Conservation (phyloP, 2,113 vertebrate genomes). For the Dipodomys ordii region DNA sequence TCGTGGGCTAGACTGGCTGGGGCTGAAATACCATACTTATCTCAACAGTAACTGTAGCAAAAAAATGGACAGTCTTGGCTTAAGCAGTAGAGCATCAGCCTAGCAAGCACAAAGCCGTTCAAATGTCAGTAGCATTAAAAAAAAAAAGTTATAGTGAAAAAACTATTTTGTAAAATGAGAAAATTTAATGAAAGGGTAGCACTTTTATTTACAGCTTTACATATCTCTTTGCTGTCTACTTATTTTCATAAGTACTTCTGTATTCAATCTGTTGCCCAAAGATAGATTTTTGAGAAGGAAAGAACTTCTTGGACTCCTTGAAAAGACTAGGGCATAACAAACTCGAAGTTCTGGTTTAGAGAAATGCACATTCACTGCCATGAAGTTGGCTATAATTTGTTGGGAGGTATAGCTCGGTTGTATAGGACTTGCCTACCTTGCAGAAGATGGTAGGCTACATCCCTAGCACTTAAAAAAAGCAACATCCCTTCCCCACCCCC, state of each 20-base stretch:
- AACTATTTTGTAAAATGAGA: not conserved
- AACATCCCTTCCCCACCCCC: too few species aligned
- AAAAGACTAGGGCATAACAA: not conserved
- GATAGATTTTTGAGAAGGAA: not conserved
- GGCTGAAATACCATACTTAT: too few species aligned
- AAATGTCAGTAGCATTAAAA: too few species aligned
- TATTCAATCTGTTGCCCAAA: not conserved
- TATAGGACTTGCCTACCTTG: not conserved
- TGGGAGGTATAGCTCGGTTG: not conserved
- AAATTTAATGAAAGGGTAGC: not conserved
- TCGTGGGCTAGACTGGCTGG: too few species aligned
- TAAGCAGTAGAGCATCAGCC: too few species aligned
- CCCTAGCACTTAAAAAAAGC: not conserved
- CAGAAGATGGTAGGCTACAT: not conserved
- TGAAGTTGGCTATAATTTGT: not conserved
- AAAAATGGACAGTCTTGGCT: too few species aligned
- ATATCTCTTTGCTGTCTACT: not conserved
- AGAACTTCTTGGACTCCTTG: not conserved
- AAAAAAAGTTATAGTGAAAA: not conserved
- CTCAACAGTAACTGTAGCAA: too few species aligned
- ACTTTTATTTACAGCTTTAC: not conserved
- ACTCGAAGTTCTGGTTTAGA: not conserved
- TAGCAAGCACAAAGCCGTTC: too few species aligned
- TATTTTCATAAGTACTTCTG: slow-evolving; percentile 1
- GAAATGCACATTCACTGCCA: not conserved